Base-by-base conservation (phyloP, 1,140 invertebrate species). In the Cherax destructor region DNA sequence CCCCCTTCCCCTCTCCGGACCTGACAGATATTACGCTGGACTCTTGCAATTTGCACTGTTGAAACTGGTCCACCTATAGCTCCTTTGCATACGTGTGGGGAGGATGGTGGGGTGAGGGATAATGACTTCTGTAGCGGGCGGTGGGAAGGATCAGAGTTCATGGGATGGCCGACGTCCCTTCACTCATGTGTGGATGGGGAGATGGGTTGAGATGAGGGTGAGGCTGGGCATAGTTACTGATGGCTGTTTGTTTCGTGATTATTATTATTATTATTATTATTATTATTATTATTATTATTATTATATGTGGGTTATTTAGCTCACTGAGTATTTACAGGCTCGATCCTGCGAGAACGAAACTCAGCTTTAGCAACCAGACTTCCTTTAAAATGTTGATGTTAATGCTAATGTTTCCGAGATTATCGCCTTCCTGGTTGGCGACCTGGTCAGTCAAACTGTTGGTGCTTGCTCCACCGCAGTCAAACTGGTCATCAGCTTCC, bases 11-110 rank as follows among this genome's bases (percentile, higher is more conserved):
- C 56, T 65, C 83, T 56, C 61, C 83, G 18, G 61, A 24, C 69
- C 69, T 86, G 83, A 86, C 83, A 86, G 83, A 86, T 86, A 86
- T 86, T 86, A 86, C 83, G 83, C 83, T 24, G 83, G 83, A 86
- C 83, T 85, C 83, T 86, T 86, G 83, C 83, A 86, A 86, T 86
- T 86, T 86, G 83, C 83, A 76, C 83, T 50, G 83, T 30, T 86
- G 83, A 77, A 74, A 86, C 69, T 52, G 69, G 83, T 52, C 83
- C 83, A 61, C n/a, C 83, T 76, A 86, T 65, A 65, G 83, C 83
- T 49, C 83, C 72, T 86, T 86, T 86, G 83, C 83, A 86, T 86
- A 76, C 49, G 83, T 16, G 6, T 49, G 30, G 30, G 30, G 30
- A 41, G 30, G 47, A 3, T 49, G 47, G 61, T 11, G 69, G 21